A percentile compares a stretch with the other conserved stretches of the same genome.
phyloP scores from a whole-genome alignment of 2,888 invertebrate genomes.

The Oasisia sp. region DNA sequence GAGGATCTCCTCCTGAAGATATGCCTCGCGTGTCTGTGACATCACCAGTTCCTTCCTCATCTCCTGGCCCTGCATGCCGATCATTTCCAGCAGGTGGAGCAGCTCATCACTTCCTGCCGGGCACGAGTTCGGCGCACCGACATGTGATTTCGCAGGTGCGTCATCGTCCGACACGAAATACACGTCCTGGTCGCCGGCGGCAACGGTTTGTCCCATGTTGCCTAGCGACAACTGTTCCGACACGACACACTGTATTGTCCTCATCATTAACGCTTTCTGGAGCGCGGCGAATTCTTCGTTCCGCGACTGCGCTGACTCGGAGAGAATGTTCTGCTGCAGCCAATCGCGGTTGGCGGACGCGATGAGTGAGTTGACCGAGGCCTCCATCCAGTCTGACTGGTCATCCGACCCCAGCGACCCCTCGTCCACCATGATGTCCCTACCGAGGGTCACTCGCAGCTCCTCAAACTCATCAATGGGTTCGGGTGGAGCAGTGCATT shows the following conservation, averaged over 20 bases:
- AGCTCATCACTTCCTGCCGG: constrained; percentile 21
- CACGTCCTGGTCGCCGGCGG: background rate
- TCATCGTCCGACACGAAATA: background rate
- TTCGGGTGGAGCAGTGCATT: background rate
- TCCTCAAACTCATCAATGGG: background rate
- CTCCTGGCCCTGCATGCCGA: background rate
- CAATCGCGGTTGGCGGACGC: background rate
- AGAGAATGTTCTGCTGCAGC: background rate
- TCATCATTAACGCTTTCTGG: background rate
- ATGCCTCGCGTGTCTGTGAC: constrained; percentile 21
- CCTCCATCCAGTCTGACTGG: background rate
- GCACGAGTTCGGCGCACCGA: background rate
- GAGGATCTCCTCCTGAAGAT: constrained; percentile 8
- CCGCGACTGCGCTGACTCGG: background rate
- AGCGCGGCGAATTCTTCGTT: background rate
- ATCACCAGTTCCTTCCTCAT: constrained; percentile 21
- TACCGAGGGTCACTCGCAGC: background rate
- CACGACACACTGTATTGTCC: background rate
- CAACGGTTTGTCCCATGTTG: background rate
- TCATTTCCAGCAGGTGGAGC: constrained; percentile 22
- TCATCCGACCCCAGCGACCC: background rate
- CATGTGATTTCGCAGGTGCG: background rate
- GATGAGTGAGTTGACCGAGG: background rate
- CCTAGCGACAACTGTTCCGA: background rate
- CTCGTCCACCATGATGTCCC: background rate